Percentiles rank a stretch among this genome's conserved stretches.
These are phyloP conservation scores for Heteromyza rotundicornis DNA, from an alignment of 2,888 invertebrate species.

Conservation along the genomic window DNA sequence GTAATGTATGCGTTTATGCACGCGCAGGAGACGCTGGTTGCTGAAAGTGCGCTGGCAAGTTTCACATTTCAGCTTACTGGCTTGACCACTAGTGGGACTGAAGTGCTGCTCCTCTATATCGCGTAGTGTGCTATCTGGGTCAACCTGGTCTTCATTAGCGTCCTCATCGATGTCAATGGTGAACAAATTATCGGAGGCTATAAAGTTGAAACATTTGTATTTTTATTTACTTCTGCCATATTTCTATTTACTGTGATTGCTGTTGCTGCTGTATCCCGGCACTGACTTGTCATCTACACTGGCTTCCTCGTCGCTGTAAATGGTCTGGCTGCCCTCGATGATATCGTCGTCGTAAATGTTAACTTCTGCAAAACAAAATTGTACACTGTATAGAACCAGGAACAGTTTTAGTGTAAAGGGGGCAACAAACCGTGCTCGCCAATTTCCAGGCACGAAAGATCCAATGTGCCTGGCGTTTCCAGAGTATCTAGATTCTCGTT, in stretches of 20 bases:
- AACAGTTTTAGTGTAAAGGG: too few species aligned
- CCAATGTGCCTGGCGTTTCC: too few species aligned
- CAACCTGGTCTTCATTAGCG: too few species aligned
- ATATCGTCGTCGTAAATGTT: constrained; percentile 29
- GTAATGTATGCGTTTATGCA: constrained; percentile 72
- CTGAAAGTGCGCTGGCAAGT: constrained; percentile 69
- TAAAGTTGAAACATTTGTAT: not conserved
- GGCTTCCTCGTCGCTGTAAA: not conserved
- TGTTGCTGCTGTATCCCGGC: not conserved
- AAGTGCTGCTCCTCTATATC: constrained; percentile 69
- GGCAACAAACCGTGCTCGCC: too few species aligned
- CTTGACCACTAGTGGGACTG: not conserved
- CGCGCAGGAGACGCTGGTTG: constrained; percentile 68
- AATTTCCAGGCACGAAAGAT: too few species aligned
- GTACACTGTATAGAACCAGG: too few species aligned
- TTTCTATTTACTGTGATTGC: not conserved
- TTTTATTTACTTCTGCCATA: not conserved
- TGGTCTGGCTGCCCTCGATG: constrained; percentile 5
- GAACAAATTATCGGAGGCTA: not conserved
- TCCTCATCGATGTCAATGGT: not conserved
- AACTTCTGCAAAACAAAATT: constrained; percentile 19
- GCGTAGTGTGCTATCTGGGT: too few species aligned
- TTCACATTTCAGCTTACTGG: constrained; percentile 63
- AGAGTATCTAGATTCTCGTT: too few species aligned
- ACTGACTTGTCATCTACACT: not conserved